These are phyloP conservation scores for Mizuhopecten yessoensis DNA, from an alignment of 1,140 invertebrate species.

Conservation along the genomic window DNA sequence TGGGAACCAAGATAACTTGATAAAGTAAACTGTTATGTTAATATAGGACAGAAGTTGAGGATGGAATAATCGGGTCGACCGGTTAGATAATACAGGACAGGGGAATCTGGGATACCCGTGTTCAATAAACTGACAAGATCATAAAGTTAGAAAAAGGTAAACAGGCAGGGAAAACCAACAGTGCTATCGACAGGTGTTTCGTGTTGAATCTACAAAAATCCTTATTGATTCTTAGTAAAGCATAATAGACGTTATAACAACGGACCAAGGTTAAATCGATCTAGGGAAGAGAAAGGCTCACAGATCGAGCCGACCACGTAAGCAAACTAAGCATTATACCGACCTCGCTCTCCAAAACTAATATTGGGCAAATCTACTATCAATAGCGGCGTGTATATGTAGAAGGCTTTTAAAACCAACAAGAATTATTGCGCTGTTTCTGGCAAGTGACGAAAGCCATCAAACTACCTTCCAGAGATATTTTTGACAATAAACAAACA, in stretches of 20 bases:
- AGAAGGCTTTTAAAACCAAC: conserved; percentile 38
- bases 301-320: not conserved
- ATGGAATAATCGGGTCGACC: too few species aligned
- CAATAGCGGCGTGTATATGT: not conserved
- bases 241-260: not conserved
- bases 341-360: not conserved
- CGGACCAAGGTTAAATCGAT: not conserved
- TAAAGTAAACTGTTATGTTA: too few species aligned
- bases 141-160: not conserved
- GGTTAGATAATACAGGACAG: not conserved
- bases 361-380: conserved; percentile 6
- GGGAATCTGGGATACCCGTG: not conserved
- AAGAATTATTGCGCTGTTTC: not conserved
- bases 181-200: not conserved
- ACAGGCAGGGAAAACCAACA: not conserved
- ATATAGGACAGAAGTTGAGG: too few species aligned
- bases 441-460: not conserved
- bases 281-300: not conserved
- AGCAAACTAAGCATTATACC: conserved; percentile 20
- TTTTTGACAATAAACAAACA: conserved; percentile 21
- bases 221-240: not conserved
- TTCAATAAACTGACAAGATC: not conserved
- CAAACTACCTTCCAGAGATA: not conserved
- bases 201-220: conserved; percentile 1
- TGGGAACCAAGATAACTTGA: not conserved